phyloP scores from a whole-genome alignment of 2,113 vertebrate species.

The Hystrix cristata region DNA sequence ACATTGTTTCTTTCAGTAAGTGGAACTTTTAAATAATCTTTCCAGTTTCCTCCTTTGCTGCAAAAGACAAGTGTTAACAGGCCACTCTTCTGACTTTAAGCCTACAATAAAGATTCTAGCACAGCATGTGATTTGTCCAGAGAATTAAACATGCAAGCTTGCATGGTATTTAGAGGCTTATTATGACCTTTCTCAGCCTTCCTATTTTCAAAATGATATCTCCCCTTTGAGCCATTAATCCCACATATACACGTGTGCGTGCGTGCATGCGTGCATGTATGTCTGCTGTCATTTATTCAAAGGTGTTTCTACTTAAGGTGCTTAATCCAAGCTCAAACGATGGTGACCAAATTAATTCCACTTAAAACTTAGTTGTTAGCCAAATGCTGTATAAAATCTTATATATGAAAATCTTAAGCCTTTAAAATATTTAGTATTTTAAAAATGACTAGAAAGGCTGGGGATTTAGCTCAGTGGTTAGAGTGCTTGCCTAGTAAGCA shows the following conservation, averaged over 20 bases:
- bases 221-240: constrained; percentile 73
- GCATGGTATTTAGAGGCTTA: constrained; percentile 68
- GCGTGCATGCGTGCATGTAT: not conserved
- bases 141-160: constrained; percentile 71
- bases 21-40: constrained; percentile 71
- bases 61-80: constrained; percentile 79
- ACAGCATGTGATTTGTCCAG: constrained; percentile 70
- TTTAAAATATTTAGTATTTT: constrained; percentile 54
- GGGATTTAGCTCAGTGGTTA: too few relatives aligned
- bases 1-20: constrained; percentile 51
- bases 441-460: not conserved
- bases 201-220: constrained; percentile 73
- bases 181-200: constrained; percentile 59
- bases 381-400: constrained; percentile 64
- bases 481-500: too few relatives aligned
- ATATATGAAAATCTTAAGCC: constrained; percentile 38
- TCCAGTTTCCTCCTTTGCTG: constrained; percentile 64
- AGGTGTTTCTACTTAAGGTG: constrained; percentile 58
- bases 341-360: constrained; percentile 71
- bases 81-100: constrained; percentile 45
- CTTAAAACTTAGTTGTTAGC: constrained; percentile 54
- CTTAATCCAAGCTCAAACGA: constrained; percentile 64
- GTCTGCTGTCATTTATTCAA: constrained; percentile 41
- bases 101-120: constrained; percentile 67
- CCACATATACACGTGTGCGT: not conserved